phyloP scores from a whole-genome alignment of 2,113 vertebrate species.

The Gymnarchus niloticus region DNA sequence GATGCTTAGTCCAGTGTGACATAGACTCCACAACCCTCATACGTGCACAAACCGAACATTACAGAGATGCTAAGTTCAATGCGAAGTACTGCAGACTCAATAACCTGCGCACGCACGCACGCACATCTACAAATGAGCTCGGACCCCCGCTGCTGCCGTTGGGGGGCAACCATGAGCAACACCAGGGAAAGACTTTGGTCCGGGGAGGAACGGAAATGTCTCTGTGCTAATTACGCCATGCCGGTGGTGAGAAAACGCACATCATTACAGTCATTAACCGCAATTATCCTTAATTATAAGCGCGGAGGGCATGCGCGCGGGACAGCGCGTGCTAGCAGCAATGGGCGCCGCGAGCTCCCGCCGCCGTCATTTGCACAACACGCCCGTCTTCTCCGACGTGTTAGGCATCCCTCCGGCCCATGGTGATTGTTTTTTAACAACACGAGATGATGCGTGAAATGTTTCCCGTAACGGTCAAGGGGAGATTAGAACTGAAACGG shows the following conservation, averaged over 20 bases:
- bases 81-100: no score
- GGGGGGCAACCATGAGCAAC: background rate
- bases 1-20: no score
- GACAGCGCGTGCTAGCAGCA: constrained; percentile 40
- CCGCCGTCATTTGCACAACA: constrained; percentile 35
- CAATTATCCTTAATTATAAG: constrained; percentile 70
- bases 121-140: background rate
- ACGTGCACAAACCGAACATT: no score
- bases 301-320: constrained; percentile 42
- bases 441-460: background rate
- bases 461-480: background rate
- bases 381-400: background rate
- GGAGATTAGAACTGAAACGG: background rate
- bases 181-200: constrained; percentile 13
- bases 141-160: background rate
- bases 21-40: no score
- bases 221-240: constrained; percentile 69
- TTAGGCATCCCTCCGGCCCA: background rate
- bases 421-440: background rate
- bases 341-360: constrained; percentile 44
- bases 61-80: no score
- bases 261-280: constrained; percentile 71
- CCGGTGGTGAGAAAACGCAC: constrained; percentile 56
- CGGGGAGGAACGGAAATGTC: constrained; percentile 56
- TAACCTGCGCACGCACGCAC: no score